phyloP scores from a whole-genome alignment of 1,140 invertebrate genomes.

The Hirudo medicinalis region DNA sequence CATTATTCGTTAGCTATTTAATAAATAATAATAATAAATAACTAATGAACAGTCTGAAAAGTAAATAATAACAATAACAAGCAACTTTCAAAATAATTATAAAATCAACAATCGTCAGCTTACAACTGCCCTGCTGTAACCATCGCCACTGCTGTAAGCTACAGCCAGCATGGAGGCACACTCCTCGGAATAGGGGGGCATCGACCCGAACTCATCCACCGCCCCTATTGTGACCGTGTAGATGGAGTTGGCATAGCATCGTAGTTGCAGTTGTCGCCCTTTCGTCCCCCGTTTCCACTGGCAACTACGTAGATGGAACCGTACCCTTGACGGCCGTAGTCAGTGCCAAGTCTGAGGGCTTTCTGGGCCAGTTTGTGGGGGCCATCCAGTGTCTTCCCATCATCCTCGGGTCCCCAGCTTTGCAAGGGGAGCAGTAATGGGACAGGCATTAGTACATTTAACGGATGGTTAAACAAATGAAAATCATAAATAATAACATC shows the following conservation, averaged over 20 bases:
- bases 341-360: conserved; percentile 37
- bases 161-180: conserved; percentile 44
- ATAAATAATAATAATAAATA: too few relatives aligned
- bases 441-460: not conserved
- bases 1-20: not conserved
- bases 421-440: not conserved
- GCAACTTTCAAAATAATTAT: too few relatives aligned
- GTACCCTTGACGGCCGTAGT: conserved; percentile 38
- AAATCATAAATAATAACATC: too few relatives aligned
- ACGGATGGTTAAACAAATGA: too few relatives aligned
- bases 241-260: conserved; percentile 42
- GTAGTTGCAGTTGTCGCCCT: conserved; percentile 41
- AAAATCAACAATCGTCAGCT: too few relatives aligned
- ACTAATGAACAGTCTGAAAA: not conserved
- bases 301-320: conserved; percentile 41
- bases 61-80: not conserved
- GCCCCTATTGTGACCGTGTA: conserved; percentile 43
- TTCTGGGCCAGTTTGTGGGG: conserved; percentile 35
- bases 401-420: conserved; percentile 42
- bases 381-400: conserved; percentile 40
- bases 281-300: conserved; percentile 39
- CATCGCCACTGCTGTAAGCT: conserved; percentile 40
- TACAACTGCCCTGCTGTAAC: conserved; percentile 35
- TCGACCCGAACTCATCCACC: conserved; percentile 39
- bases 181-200: conserved; percentile 43